Conservation (phyloP, 2,888 invertebrate genomes). For the Ametastegia equiseti region DNA sequence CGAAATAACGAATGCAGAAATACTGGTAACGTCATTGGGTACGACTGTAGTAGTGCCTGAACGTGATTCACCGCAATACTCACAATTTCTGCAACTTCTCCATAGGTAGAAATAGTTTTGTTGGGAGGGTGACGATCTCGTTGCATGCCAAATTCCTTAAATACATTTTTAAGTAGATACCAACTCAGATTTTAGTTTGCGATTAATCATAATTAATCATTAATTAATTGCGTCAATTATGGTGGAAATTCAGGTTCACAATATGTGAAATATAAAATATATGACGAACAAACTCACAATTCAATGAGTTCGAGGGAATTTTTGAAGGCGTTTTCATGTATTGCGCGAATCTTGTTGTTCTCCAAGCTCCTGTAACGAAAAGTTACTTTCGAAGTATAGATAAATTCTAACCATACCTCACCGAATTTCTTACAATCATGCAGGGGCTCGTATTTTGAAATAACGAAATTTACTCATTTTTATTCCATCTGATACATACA, state of each 20-base stretch:
- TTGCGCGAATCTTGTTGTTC: slow-evolving; percentile 74
- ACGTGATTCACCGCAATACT: slow-evolving; percentile 66
- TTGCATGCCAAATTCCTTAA: slow-evolving; percentile 77
- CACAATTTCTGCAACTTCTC: slow-evolving; percentile 77
- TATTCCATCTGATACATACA: slow-evolving; percentile 74
- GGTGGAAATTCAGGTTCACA: neutral
- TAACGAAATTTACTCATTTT: neutral
- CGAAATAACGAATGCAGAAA: neutral
- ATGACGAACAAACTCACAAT: slow-evolving; percentile 76
- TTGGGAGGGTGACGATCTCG: slow-evolving; percentile 74
- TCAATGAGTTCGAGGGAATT: slow-evolving; percentile 75
- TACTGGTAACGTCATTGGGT: neutral
- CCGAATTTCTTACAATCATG: no score
- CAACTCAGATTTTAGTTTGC: no score
- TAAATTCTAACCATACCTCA: neutral
- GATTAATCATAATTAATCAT: no score
- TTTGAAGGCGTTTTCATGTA: slow-evolving; percentile 76
- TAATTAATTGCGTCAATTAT: slow-evolving; percentile 21
- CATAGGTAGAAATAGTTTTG: slow-evolving; percentile 74
- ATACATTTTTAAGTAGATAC: no score
- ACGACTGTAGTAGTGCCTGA: no score
- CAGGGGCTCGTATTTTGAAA: neutral
- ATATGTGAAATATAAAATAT: neutral
- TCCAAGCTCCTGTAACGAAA: slow-evolving; percentile 68
- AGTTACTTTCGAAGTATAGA: slow-evolving; percentile 4